Conservation (phyloP, 2,113 vertebrate genomes). For the Stictonetta naevosa region DNA sequence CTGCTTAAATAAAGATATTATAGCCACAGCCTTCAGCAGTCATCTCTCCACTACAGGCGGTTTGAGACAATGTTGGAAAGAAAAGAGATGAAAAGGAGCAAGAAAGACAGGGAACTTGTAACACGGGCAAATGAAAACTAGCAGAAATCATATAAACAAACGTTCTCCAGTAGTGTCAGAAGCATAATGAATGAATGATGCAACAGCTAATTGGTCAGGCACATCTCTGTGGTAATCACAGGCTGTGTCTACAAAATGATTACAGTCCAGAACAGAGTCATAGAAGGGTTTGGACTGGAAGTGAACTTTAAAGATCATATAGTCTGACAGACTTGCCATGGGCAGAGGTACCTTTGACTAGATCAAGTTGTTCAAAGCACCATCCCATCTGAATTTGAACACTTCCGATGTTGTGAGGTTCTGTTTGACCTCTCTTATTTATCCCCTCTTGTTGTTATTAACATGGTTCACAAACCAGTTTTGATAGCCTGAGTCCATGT, state of each 20-base stretch:
- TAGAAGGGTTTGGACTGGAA: too few species aligned
- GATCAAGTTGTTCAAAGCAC: too few species aligned
- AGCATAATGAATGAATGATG: background rate
- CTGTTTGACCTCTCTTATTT: background rate
- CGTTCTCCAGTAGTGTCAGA: background rate
- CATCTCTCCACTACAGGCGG: background rate
- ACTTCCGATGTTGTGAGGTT: background rate
- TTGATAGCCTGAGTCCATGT: background rate
- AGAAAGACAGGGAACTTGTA: background rate
- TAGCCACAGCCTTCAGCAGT: background rate
- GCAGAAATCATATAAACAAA: background rate
- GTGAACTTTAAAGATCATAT: too few species aligned
- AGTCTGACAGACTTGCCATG: too few species aligned
- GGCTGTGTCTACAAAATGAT: background rate
- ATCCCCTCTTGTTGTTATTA: background rate
- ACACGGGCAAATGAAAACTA: background rate
- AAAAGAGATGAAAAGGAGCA: background rate
- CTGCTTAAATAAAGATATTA: rapidly evolving
- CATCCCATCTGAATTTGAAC: too few species aligned
- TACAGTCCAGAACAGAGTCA: background rate
- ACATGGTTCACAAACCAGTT: background rate
- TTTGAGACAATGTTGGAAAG: background rate
- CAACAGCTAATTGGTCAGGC: background rate
- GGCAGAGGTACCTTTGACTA: too few species aligned
- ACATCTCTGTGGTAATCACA: background rate